phyloP scores from a whole-genome alignment of 2,888 invertebrate genomes.

The Clusia tigrina region DNA sequence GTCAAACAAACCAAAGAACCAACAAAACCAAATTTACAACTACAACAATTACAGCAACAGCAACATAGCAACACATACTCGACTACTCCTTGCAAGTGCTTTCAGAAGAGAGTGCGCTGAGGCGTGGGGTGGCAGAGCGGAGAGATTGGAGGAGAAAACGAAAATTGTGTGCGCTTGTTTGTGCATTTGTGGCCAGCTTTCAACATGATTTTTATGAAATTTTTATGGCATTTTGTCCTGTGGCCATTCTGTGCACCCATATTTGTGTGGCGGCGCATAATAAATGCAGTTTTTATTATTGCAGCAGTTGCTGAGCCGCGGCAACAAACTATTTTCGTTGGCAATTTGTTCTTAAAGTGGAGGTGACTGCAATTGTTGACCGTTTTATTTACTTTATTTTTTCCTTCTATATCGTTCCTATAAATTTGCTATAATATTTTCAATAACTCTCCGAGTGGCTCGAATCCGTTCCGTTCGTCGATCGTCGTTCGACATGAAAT shows the following conservation, averaged over 20 bases:
- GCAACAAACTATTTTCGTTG: background rate
- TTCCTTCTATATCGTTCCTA: background rate
- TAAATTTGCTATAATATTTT: background rate
- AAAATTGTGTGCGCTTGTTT: background rate
- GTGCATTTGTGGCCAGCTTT: conserved; percentile 4
- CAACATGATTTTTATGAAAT: conserved; percentile 4
- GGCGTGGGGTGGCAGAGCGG: too few relatives aligned
- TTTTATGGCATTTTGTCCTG: conserved; percentile 12
- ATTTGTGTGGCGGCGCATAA: background rate
- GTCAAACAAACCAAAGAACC: background rate
- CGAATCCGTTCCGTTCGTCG: background rate
- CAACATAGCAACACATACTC: background rate
- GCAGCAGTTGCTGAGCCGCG: background rate
- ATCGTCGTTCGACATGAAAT: background rate
- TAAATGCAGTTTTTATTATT: background rate
- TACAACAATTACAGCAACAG: background rate
- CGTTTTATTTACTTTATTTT: background rate
- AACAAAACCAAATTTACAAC: background rate
- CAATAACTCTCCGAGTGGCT: background rate
- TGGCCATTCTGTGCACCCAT: conserved; percentile 4
- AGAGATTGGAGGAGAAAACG: background rate
- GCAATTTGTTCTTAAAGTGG: background rate
- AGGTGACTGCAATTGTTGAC: background rate
- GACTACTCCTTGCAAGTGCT: background rate
- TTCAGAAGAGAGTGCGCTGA: background rate